Conservation (phyloP, 2,113 vertebrate species). For the Tetrax tetrax region DNA sequence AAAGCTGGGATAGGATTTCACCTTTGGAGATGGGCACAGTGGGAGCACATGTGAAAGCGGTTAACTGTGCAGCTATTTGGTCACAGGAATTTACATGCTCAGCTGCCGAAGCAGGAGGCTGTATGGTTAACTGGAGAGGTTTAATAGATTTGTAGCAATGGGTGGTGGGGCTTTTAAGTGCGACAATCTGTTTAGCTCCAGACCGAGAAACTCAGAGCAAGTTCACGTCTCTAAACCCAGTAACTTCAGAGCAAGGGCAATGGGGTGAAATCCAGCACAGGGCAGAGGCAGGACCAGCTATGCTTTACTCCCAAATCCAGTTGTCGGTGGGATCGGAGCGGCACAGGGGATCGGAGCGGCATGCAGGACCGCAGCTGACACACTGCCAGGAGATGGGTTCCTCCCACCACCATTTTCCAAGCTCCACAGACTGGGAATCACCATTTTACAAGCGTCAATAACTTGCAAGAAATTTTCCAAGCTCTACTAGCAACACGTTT, state of each 20-base stretch:
- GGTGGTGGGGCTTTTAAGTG: background rate
- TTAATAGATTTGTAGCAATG: conserved; percentile 41
- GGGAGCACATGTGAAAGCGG: conserved; percentile 35
- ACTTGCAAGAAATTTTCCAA: background rate
- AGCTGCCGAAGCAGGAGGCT: conserved; percentile 48
- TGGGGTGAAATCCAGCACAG: background rate
- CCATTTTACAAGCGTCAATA: background rate
- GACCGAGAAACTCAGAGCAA: background rate
- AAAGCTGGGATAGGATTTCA: background rate
- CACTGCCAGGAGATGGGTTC: background rate
- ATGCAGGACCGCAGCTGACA: background rate
- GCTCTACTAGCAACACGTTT: background rate
- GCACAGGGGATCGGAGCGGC: background rate
- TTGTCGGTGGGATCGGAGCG: background rate
- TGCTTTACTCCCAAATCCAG: background rate
- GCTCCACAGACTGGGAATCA: background rate
- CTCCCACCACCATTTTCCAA: background rate
- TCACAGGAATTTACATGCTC: conserved; percentile 54
- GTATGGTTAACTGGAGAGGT: conserved; percentile 7
- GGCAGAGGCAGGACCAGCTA: background rate
- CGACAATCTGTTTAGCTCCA: background rate
- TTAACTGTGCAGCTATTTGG: conserved; percentile 39
- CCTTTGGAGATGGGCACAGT: background rate
- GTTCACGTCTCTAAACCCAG: background rate
- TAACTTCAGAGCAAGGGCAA: background rate